Percentiles rank a stretch among this genome's conserved stretches.
Conservation (phyloP, 64 coral and sea anemone species). For the Actinia tenebrosa region DNA sequence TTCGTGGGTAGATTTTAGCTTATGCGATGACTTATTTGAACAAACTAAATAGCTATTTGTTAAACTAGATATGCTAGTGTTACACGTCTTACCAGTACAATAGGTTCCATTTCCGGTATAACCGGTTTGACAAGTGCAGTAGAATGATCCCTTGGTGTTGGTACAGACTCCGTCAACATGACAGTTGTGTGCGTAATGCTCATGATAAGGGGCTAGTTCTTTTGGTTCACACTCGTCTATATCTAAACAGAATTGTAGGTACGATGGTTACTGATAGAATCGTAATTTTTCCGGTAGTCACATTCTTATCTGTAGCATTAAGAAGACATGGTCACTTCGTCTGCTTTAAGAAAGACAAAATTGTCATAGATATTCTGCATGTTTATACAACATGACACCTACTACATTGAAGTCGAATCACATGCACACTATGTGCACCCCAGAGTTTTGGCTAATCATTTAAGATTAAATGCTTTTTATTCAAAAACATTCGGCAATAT, state of each 20-base stretch:
- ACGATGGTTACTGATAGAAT: neutral
- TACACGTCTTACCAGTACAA: conserved; percentile 45
- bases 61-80: neutral
- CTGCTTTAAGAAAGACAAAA: too few relatives aligned
- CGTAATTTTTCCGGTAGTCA: too few relatives aligned
- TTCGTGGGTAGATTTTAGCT: neutral
- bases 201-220: conserved; percentile 1
- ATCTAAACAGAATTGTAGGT: conserved; percentile 27
- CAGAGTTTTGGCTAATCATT: too few relatives aligned
- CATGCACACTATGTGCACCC: too few relatives aligned
- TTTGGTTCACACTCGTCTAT: conserved; percentile 36
- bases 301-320: too few relatives aligned
- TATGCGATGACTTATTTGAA: conserved; percentile 37
- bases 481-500: too few relatives aligned
- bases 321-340: too few relatives aligned
- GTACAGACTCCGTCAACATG: conserved; percentile 29
- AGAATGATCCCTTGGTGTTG: conserved; percentile 55
- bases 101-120: conserved; percentile 50
- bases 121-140: conserved; percentile 49
- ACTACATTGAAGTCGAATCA: too few relatives aligned
- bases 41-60: conserved; percentile 27
- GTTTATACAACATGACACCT: too few relatives aligned
- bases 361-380: too few relatives aligned
- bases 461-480: too few relatives aligned
- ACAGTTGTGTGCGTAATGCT: conserved; percentile 35